Evolutionary conservation across 2,797 vertebrate genomes (phyloP).

Genomic region (Acrossocheilus fasciatus): DNA sequence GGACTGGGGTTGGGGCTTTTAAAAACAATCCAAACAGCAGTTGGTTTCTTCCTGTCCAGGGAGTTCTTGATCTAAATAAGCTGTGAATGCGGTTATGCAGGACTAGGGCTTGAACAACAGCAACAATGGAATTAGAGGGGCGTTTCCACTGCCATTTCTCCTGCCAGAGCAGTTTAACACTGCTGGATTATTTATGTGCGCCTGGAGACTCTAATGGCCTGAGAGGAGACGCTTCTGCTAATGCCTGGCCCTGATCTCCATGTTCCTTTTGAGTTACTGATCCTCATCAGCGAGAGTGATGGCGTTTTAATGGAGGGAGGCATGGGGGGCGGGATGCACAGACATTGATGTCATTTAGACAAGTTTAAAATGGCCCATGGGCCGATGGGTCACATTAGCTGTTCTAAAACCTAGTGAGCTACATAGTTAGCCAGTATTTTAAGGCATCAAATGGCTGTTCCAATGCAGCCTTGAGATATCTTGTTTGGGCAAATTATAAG

Average conservation of each 20-base stretch:
- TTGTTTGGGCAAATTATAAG: too few relatives aligned
- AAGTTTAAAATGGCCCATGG: slow-evolving; percentile 7
- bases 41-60: not conserved
- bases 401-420: not conserved
- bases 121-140: slow-evolving; percentile 16
- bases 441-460: too few relatives aligned
- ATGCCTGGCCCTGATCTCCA: slow-evolving; percentile 44
- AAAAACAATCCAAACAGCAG: not conserved
- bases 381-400: slow-evolving; percentile 3
- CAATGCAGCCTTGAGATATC: too few relatives aligned
- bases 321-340: not conserved
- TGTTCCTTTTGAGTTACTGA: slow-evolving; percentile 39
- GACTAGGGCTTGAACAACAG: not conserved
- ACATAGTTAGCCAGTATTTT: not conserved
- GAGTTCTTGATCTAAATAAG: not conserved
- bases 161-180: slow-evolving; percentile 34
- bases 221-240: slow-evolving; percentile 43
- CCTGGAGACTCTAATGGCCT: slow-evolving; percentile 47
- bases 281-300: slow-evolving; percentile 42
- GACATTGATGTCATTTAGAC: slow-evolving; percentile 25
- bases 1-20: too few relatives aligned
- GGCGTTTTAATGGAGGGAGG: slow-evolving; percentile 34
- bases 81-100: not conserved
- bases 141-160: slow-evolving; percentile 24
- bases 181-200: slow-evolving; percentile 46